These are phyloP conservation scores for Taeniopygia guttata DNA, from an alignment of 2,797 vertebrate species.

Conservation along the genomic window DNA sequence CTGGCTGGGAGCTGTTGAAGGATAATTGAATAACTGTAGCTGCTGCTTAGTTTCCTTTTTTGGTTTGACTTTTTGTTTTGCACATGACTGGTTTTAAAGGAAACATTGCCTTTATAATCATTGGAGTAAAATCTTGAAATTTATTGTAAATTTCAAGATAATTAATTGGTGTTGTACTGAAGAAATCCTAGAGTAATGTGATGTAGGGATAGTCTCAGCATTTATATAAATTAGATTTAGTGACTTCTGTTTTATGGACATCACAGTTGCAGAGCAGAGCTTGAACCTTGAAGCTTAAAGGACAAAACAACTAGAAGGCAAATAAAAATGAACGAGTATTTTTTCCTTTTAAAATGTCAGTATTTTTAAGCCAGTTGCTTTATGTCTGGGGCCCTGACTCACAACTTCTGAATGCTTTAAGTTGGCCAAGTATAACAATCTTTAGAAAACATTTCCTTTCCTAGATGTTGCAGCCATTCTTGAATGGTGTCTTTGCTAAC, in stretches of 20 bases:
- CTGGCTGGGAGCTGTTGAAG: neutral
- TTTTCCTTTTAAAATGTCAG: neutral
- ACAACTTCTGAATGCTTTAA: conserved; percentile 1
- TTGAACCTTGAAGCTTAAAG: neutral
- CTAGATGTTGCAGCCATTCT: conserved; percentile 15
- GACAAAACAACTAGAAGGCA: neutral
- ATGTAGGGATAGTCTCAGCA: neutral
- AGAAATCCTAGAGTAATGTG: neutral
- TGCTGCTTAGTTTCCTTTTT: neutral
- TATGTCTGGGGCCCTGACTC: conserved; percentile 12
- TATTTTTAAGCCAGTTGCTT: neutral
- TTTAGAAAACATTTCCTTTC: conserved; percentile 20
- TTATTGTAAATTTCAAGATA: neutral
- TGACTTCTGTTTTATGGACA: neutral
- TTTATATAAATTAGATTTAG: neutral
- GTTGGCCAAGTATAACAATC: conserved; percentile 14
- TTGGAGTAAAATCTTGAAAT: neutral
- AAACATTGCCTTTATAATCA: neutral
- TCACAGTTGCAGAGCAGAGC: neutral
- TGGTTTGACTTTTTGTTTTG: neutral
- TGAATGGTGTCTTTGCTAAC: neutral
- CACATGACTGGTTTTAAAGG: neutral
- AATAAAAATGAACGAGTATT: neutral
- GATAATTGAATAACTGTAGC: neutral
- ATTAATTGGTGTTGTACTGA: neutral